These are phyloP conservation scores for Riptortus pedestris DNA, from an alignment of 1,140 invertebrate species.

Conservation along the genomic window DNA sequence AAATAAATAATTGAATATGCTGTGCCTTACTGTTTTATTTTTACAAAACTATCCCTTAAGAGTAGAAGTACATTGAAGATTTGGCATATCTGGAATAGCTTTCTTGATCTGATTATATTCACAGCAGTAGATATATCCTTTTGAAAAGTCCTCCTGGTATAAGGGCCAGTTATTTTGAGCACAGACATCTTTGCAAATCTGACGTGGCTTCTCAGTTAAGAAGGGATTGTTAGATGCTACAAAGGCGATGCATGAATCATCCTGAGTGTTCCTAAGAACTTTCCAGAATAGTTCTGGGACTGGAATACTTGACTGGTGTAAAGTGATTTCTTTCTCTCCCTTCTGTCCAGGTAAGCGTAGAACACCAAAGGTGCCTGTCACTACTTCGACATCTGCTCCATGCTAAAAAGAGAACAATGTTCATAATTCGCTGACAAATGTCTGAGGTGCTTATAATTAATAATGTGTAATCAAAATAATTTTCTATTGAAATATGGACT, in stretches of 20 bases:
- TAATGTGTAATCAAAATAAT: too few species aligned
- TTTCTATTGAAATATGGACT: too few species aligned
- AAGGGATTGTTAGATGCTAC: slow-evolving; percentile 31
- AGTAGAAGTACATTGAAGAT: too few species aligned
- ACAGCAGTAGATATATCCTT: slow-evolving; percentile 30
- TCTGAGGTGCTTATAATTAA: too few species aligned
- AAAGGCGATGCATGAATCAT: slow-evolving; percentile 28
- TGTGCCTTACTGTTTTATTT: too few species aligned
- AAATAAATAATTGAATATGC: too few species aligned
- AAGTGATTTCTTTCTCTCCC: slow-evolving; percentile 24
- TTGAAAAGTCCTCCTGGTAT: slow-evolving; percentile 15
- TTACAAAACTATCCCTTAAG: too few species aligned
- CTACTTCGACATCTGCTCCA: slow-evolving; percentile 25
- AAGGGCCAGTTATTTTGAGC: slow-evolving; percentile 23
- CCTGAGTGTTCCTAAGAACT: slow-evolving; percentile 26
- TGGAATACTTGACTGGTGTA: slow-evolving; percentile 26
- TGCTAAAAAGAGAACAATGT: too few species aligned
- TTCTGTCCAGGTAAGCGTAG: slow-evolving; percentile 20
- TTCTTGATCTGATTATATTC: slow-evolving; percentile 19
- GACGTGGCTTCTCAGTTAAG: slow-evolving; percentile 9
- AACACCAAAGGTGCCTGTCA: slow-evolving; percentile 30
- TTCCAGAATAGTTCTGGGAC: slow-evolving; percentile 31
- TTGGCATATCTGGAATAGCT: slow-evolving; percentile 11
- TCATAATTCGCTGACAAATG: too few species aligned
- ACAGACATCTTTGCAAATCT: slow-evolving; percentile 29